Percentiles rank a stretch among this genome's conserved stretches.
phyloP scores from a whole-genome alignment of 2,113 vertebrate genomes.

The Chloropsis hardwickii region DNA sequence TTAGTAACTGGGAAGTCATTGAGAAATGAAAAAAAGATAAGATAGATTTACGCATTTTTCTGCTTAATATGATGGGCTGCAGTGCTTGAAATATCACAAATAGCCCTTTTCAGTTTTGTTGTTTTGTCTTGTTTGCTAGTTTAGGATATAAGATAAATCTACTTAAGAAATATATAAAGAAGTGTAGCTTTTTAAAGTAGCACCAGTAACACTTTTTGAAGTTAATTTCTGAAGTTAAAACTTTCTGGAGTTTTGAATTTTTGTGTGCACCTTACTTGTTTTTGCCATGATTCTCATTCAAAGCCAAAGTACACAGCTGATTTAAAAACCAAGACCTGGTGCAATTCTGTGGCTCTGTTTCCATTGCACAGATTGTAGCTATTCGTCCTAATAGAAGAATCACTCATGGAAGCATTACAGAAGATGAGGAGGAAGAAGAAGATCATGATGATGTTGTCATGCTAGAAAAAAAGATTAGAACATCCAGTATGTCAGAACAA shows the following conservation, averaged over 20 bases:
- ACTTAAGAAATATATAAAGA: neutral
- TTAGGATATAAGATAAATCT: neutral
- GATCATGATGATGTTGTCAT: slow-evolving; percentile 85
- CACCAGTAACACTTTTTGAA: neutral
- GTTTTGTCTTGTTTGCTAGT: neutral
- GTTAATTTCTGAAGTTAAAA: neutral
- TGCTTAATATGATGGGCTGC: neutral
- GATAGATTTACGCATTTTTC: neutral
- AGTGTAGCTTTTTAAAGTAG: neutral
- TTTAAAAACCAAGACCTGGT: neutral
- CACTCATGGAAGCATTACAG: slow-evolving; percentile 71
- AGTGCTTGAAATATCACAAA: neutral
- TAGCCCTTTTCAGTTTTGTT: neutral
- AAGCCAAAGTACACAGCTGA: neutral
- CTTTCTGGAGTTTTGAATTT: neutral
- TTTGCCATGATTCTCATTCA: neutral
- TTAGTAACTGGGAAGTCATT: neutral
- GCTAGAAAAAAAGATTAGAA: slow-evolving; percentile 87
- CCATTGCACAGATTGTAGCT: slow-evolving; percentile 74
- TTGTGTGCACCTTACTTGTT: neutral
- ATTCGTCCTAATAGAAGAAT: slow-evolving; percentile 81
- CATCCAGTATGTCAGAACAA: slow-evolving; percentile 88
- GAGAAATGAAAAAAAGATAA: neutral
- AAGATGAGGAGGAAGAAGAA: slow-evolving; percentile 88
- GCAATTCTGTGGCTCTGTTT: neutral